A percentile compares a stretch with the other conserved stretches of the same genome.
These are phyloP conservation scores for Harpegnathos saltator DNA, from an alignment of 1,140 invertebrate species.

Conservation along the genomic window DNA sequence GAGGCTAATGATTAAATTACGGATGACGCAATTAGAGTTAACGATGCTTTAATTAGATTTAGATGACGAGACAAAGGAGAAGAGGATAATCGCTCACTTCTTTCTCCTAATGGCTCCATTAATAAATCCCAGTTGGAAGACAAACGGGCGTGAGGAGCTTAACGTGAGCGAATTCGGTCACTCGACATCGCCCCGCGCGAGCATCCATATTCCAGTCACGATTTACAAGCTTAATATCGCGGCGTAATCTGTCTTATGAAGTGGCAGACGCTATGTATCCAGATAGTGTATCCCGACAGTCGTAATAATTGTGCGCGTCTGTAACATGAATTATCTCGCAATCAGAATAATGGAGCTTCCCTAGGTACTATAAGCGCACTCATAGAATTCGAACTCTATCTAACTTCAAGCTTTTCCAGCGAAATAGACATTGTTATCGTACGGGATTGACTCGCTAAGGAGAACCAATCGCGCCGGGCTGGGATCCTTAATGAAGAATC, in stretches of 20 bases:
- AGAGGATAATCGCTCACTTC: slow-evolving; percentile 21
- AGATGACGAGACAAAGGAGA: slow-evolving; percentile 15
- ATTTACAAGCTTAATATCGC: slow-evolving; percentile 59
- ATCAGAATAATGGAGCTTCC: slow-evolving; percentile 32
- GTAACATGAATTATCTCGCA: slow-evolving; percentile 28
- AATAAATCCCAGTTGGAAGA: slow-evolving; percentile 46
- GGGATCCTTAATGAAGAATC: neutral
- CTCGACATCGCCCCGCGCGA: slow-evolving; percentile 1
- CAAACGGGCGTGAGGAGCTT: slow-evolving; percentile 23
- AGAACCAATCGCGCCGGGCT: neutral
- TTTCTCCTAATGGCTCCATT: slow-evolving; percentile 24
- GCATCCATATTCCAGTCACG: slow-evolving; percentile 53
- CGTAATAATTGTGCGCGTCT: slow-evolving; percentile 38
- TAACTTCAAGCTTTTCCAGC: neutral
- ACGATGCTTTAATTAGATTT: slow-evolving; percentile 40
- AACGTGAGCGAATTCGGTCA: slow-evolving; percentile 24
- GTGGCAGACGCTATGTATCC: slow-evolving; percentile 18
- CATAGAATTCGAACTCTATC: slow-evolving; percentile 28
- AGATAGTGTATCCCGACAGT: slow-evolving; percentile 6
- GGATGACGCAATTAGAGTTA: slow-evolving; percentile 11
- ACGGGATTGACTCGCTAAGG: neutral
- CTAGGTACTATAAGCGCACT: neutral
- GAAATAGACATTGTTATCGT: neutral
- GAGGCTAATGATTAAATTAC: neutral
- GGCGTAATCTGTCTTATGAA: slow-evolving; percentile 52